Conservation (phyloP, 2,797 vertebrate species). For the Catostomus latipinnis region DNA sequence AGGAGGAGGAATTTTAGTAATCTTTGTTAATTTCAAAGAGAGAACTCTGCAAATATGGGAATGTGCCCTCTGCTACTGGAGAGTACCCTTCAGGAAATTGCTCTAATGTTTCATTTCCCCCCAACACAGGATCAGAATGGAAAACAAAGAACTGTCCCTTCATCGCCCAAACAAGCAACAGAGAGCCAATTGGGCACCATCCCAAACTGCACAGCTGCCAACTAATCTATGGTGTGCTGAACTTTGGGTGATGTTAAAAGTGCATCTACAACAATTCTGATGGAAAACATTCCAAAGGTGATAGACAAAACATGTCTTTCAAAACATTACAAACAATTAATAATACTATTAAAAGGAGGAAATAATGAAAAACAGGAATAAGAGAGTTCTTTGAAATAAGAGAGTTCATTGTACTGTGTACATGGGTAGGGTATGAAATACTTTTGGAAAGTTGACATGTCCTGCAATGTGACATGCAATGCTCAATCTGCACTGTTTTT, state of each 20-base stretch:
- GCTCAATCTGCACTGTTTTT: too few relatives aligned
- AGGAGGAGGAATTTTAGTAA: constrained; percentile 32
- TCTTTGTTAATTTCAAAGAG: constrained; percentile 39
- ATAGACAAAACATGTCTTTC: neutral
- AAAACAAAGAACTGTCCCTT: constrained; percentile 28
- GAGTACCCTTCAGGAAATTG: constrained; percentile 51
- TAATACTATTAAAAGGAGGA: too few relatives aligned
- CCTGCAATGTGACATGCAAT: too few relatives aligned
- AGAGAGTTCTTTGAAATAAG: too few relatives aligned
- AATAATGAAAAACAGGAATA: too few relatives aligned
- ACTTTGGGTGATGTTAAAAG: constrained; percentile 41
- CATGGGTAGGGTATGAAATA: too few relatives aligned
- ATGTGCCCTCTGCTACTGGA: constrained; percentile 18
- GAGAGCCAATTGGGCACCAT: constrained; percentile 24
- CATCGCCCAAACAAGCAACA: constrained; percentile 23
- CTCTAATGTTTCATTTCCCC: constrained; percentile 54
- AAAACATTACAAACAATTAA: too few relatives aligned
- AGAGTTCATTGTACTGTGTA: too few relatives aligned
- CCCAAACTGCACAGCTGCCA: constrained; percentile 25
- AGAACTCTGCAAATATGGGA: constrained; percentile 30
- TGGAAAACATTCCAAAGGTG: constrained; percentile 18
- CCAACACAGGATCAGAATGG: constrained; percentile 36
- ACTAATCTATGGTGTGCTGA: constrained; percentile 1
- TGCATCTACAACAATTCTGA: constrained; percentile 1
- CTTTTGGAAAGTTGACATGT: too few relatives aligned